Evolutionary conservation across 2,888 invertebrate species (phyloP).

Genomic region (Tuta absoluta): DNA sequence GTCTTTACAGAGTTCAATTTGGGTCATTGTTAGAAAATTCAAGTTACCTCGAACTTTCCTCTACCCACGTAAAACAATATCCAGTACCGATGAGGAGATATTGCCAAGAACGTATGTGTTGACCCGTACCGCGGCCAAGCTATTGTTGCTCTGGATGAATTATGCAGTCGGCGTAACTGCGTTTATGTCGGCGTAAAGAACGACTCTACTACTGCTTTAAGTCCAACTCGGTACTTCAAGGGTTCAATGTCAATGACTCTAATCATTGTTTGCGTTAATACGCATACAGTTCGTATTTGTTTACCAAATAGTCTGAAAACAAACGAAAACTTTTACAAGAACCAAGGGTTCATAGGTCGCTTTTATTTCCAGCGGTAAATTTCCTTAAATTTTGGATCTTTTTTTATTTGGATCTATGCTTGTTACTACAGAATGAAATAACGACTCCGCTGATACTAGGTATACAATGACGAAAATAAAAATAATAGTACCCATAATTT

Average conservation of each 20-base stretch:
- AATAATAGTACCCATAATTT: not conserved
- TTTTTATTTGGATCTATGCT: too few relatives aligned
- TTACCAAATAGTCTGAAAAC: not conserved
- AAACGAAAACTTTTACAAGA: too few relatives aligned
- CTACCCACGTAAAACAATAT: not conserved
- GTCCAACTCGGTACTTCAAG: constrained; percentile 27
- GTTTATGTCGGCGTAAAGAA: constrained; percentile 47
- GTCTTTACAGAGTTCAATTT: too few relatives aligned
- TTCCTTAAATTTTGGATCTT: too few relatives aligned
- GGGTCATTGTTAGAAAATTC: not conserved
- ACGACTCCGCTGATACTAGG: too few relatives aligned
- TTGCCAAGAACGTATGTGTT: constrained; percentile 43
- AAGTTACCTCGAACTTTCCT: not conserved
- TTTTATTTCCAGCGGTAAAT: too few relatives aligned
- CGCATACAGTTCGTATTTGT: not conserved
- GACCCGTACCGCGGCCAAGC: constrained; percentile 48
- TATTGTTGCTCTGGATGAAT: constrained; percentile 60
- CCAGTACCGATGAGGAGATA: constrained; percentile 4
- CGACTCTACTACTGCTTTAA: not conserved
- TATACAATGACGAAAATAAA: too few relatives aligned
- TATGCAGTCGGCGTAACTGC: constrained; percentile 58
- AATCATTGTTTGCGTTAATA: constrained; percentile 6
- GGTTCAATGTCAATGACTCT: constrained; percentile 42
- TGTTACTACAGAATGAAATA: too few relatives aligned
- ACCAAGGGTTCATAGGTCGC: too few relatives aligned